Base-by-base conservation (phyloP, 2,797 vertebrate species). In the Rachycentron canadum region DNA sequence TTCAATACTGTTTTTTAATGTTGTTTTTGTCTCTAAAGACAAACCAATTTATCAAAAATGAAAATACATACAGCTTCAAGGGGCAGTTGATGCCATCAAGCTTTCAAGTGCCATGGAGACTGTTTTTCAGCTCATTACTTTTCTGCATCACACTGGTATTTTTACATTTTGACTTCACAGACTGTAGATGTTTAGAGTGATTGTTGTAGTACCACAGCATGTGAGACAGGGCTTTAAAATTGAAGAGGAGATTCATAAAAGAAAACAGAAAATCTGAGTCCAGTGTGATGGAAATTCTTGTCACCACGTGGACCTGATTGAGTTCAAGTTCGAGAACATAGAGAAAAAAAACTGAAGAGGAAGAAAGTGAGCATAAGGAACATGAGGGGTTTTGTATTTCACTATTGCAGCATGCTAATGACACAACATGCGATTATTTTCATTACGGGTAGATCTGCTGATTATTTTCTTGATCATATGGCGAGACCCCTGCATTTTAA, bases 1-100 rank as follows among this genome's bases (percentile, higher is more conserved):
- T 52, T 64, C 21, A 61, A 21, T 66, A 72, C 7, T 62, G 16
- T 26, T 36, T 32, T 32, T 32, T 32, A 32, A 49, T 21, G 32
- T 32, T 62, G 64, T 19, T 43, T 63, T 63, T 55, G 45, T 74
- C 25, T 60, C 9, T 1, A 12, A 74, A 12, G 34, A 26, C 13
- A 57, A 60, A 53, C 23, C 12, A 34, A 52, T 60, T 26, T 9
- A 41, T 8, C 49, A 40, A 41, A 19, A 69, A 70, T 57, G 19
- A 0, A 52, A 68, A 63, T 26, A 52, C 23, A 30, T 13, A 78
- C 32, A 41, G n/a, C 50, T 58, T 23, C 30, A 36, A 26, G 50
- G 1, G 13, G 10, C 19, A 43, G 40, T 26, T 67, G 30, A 16
- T 78, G 66, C 34, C 40, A 45, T 23, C 1, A 38, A 47, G 11